Evolutionary conservation across 2,888 invertebrate genomes (phyloP).

Genomic region (Mellilla xanthometata): DNA sequence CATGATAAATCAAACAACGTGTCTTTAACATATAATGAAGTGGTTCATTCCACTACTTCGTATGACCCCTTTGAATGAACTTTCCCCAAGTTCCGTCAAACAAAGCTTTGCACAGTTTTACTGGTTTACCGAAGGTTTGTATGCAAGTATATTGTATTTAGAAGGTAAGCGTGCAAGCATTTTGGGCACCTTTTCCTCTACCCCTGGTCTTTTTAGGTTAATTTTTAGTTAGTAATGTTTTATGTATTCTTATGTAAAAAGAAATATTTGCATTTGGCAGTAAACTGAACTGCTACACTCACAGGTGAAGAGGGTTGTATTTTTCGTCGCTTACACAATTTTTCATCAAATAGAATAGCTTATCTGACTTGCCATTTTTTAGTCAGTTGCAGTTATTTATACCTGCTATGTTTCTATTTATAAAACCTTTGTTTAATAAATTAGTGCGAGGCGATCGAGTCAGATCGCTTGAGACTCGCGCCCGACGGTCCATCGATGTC

Average conservation of each 20-base stretch:
- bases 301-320: slow-evolving; percentile 20
- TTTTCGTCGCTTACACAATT: no score
- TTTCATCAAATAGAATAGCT: no score
- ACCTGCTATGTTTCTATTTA: no score
- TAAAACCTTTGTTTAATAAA: no score
- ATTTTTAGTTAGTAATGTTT: no score
- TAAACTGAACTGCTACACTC: slow-evolving; percentile 48
- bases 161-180: no score
- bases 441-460: slow-evolving; percentile 14
- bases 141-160: slow-evolving; percentile 35
- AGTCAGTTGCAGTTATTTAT: no score
- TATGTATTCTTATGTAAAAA: no score
- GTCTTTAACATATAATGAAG: slow-evolving; percentile 25
- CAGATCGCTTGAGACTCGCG: slow-evolving; percentile 25
- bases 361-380: no score
- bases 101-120: slow-evolving; percentile 26
- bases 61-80: slow-evolving; percentile 10
- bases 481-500: slow-evolving; percentile 62
- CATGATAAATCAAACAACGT: slow-evolving; percentile 1
- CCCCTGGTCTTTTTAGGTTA: no score
- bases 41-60: slow-evolving; percentile 29
- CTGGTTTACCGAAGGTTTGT: slow-evolving; percentile 29
- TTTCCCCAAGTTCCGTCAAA: slow-evolving; percentile 22
- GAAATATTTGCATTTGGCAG: slow-evolving; percentile 52
- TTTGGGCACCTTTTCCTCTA: no score